phyloP scores from a whole-genome alignment of 2,888 invertebrate species.

The Pyrgus malvae region DNA sequence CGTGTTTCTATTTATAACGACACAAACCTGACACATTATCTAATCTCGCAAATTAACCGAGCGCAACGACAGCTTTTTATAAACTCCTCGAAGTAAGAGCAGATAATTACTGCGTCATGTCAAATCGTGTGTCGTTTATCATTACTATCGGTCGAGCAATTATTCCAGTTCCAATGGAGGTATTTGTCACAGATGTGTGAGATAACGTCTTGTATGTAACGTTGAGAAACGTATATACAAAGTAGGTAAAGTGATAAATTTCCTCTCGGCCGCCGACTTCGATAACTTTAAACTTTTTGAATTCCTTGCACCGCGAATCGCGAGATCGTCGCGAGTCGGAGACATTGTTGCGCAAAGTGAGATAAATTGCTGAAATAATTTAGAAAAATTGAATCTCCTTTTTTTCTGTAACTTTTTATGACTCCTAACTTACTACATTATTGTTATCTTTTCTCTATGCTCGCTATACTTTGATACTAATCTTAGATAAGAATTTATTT shows the following conservation, averaged over 20 bases:
- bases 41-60: neutral
- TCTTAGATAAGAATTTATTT: no score
- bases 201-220: slow-evolving; percentile 16
- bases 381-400: no score
- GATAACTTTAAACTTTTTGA: slow-evolving; percentile 13
- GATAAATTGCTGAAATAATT: neutral
- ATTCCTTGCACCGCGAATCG: neutral
- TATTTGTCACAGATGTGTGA: slow-evolving; percentile 19
- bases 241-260: slow-evolving; percentile 22
- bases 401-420: neutral
- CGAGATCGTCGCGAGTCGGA: slow-evolving; percentile 2
- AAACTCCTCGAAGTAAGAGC: slow-evolving; percentile 3
- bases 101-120: slow-evolving; percentile 5
- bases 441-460: no score
- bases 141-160: slow-evolving; percentile 18
- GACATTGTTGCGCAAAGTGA: neutral
- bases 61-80: neutral
- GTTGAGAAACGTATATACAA: slow-evolving; percentile 13
- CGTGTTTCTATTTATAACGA: neutral
- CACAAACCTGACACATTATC: neutral
- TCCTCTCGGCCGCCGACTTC: slow-evolving; percentile 8
- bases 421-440: no score
- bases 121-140: slow-evolving; percentile 8
- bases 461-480: no score
- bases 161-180: slow-evolving; percentile 25